Evolutionary conservation across 2,797 vertebrate genomes (phyloP).

Genomic region (Eulemur rubriventer): DNA sequence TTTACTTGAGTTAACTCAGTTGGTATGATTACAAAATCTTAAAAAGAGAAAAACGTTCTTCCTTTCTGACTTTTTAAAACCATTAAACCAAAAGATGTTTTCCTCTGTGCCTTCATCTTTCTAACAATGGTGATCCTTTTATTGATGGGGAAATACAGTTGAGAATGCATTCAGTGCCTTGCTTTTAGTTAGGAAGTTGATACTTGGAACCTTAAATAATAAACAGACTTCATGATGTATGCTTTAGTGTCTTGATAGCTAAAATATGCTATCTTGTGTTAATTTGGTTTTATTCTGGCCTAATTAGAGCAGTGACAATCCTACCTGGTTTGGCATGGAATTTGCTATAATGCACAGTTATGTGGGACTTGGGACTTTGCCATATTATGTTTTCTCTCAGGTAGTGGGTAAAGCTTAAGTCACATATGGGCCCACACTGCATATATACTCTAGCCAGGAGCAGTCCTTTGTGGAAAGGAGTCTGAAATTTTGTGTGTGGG

Average conservation of each 20-base stretch:
- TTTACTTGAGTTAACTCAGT: background rate
- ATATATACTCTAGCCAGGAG: background rate
- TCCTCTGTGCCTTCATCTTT: background rate
- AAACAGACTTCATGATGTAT: background rate
- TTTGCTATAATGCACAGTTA: background rate
- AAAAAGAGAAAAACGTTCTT: background rate
- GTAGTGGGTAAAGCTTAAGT: background rate
- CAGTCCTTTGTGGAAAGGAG: conserved; percentile 21
- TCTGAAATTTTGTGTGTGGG: background rate
- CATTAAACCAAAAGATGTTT: background rate
- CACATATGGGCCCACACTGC: background rate
- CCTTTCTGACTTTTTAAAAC: background rate
- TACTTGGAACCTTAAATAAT: background rate
- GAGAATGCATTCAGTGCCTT: background rate
- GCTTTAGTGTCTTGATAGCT: background rate
- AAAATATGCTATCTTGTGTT: background rate
- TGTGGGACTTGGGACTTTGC: background rate
- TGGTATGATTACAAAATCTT: background rate
- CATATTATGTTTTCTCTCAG: background rate
- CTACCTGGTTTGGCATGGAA: background rate
- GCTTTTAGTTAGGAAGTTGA: background rate
- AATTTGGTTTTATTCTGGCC: conserved; percentile 33
- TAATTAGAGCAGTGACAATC: background rate
- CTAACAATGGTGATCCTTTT: background rate
- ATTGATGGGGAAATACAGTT: background rate